Conservation (phyloP, 2,113 vertebrate species). For the Ia io region DNA sequence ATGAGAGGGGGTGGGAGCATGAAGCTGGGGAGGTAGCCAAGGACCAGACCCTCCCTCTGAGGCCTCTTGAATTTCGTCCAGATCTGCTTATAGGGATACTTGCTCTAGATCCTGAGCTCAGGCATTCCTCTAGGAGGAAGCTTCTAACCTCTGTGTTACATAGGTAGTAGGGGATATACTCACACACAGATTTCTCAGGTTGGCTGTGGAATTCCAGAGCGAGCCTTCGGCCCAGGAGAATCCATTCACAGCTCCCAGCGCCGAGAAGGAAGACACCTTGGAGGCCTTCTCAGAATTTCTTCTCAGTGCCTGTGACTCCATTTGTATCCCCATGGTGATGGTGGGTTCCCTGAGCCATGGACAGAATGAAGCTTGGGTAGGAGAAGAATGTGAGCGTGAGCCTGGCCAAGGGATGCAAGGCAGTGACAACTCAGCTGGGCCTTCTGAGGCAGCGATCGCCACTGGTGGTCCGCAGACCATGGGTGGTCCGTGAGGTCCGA, state of each 20-base stretch:
- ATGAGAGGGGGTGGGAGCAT: background rate
- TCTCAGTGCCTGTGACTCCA: slow-evolving; percentile 88
- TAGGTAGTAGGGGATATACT: background rate
- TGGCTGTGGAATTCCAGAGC: slow-evolving; percentile 88
- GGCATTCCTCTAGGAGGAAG: background rate
- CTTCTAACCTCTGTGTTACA: background rate
- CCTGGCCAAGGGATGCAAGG: background rate
- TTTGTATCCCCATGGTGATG: slow-evolving; percentile 91
- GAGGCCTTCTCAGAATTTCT: slow-evolving; percentile 90
- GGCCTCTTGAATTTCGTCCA: background rate
- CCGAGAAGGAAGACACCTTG: slow-evolving; percentile 84
- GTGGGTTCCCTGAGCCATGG: slow-evolving; percentile 74
- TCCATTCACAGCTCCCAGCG: slow-evolving; percentile 89
- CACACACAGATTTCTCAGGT: slow-evolving; percentile 78
- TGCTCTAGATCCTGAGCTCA: background rate
- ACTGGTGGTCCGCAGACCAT: no score
- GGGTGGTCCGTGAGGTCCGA: no score
- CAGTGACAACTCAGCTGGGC: background rate
- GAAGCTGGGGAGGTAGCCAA: background rate
- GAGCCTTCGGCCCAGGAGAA: slow-evolving; percentile 90
- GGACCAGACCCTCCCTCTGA: background rate
- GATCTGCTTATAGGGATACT: background rate
- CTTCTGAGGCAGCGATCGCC: no score
- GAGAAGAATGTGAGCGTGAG: background rate
- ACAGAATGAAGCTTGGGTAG: background rate